Evolutionary conservation across 2,113 vertebrate species (phyloP).

Genomic region (Aegotheles bennettii): DNA sequence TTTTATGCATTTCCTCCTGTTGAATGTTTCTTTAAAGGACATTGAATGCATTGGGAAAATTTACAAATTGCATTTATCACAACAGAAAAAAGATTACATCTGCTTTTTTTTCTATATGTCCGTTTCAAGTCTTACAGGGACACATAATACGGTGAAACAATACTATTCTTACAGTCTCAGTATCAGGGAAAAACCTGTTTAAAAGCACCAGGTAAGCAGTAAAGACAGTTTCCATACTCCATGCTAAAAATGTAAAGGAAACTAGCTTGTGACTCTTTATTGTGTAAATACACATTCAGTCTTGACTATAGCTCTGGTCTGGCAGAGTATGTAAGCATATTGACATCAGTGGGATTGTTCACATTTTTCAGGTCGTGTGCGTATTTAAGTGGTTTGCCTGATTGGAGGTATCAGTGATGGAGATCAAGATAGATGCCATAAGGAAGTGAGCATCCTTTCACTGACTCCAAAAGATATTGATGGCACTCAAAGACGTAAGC

Average conservation of each 20-base stretch:
- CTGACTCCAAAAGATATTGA: background rate
- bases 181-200: background rate
- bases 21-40: background rate
- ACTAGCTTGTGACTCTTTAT: background rate
- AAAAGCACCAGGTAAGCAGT: background rate
- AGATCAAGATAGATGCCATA: background rate
- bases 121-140: background rate
- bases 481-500: background rate
- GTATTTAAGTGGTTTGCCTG: background rate
- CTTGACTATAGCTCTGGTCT: background rate
- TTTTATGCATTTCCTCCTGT: background rate
- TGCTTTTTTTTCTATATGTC: background rate
- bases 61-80: background rate
- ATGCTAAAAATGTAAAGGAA: background rate
- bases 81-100: background rate
- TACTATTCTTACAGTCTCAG: background rate
- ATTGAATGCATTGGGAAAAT: background rate
- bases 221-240: background rate
- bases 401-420: background rate
- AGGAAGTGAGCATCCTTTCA: background rate
- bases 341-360: background rate
- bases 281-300: background rate
- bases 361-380: background rate
- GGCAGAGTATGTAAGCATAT: background rate
- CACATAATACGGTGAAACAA: background rate